phyloP scores from a whole-genome alignment of 1,140 invertebrate species.

The Drosophila simulans region DNA sequence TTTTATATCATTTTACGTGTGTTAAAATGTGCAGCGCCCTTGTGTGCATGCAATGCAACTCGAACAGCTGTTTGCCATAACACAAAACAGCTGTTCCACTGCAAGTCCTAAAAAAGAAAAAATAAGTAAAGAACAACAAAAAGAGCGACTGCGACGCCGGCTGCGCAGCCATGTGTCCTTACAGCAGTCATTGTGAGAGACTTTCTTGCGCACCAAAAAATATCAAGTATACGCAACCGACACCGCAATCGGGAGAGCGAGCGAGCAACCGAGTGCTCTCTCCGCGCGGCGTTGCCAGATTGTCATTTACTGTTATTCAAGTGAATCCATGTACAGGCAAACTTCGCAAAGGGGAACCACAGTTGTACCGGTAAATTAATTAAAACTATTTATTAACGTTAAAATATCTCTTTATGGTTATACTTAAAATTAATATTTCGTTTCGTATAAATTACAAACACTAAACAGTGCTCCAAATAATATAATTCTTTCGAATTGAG shows the following conservation, averaged over 20 bases:
- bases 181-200: slow-evolving; percentile 32
- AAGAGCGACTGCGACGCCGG: slow-evolving; percentile 11
- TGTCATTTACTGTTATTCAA: slow-evolving; percentile 49
- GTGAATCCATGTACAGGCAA: slow-evolving; percentile 28
- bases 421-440: too few relatives aligned
- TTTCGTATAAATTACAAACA: too few relatives aligned
- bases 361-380: not conserved
- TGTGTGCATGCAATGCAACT: slow-evolving; percentile 4
- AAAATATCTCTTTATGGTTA: too few relatives aligned
- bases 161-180: slow-evolving; percentile 63
- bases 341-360: not conserved
- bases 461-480: too few relatives aligned
- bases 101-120: slow-evolving; percentile 24
- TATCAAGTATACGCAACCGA: slow-evolving; percentile 57
- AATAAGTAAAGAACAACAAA: slow-evolving; percentile 22
- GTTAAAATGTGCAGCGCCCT: slow-evolving; percentile 11
- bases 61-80: slow-evolving; percentile 64
- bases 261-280: slow-evolving; percentile 27
- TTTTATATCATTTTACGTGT: slow-evolving; percentile 33
- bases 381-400: not conserved
- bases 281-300: slow-evolving; percentile 41
- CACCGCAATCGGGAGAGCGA: slow-evolving; percentile 10
- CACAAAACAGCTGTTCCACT: slow-evolving; percentile 56
- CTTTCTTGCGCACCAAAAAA: slow-evolving; percentile 71
- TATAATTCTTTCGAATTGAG: too few relatives aligned